Evolutionary conservation across 2,797 vertebrate species (phyloP), one percentile per base, ranked within the genome.

Genomic region (Tiaroga cobitis): DNA sequence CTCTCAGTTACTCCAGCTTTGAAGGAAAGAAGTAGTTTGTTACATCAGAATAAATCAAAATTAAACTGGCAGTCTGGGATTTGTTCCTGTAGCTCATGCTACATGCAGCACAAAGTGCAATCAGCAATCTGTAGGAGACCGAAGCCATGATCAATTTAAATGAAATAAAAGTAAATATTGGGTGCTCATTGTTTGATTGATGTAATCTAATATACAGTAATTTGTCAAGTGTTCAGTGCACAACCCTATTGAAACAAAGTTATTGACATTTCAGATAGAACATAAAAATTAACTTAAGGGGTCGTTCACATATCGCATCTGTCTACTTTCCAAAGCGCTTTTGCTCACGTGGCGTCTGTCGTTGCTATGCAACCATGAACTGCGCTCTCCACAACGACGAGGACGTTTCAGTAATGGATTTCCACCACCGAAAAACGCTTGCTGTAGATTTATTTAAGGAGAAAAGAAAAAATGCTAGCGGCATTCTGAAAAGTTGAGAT

Each of bases 21-120:
- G 13, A 59, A 67, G 24, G 8, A 37, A 24, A 34, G 18, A 72
- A 16, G 41, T 5, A 39, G 8, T 74, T 67, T 39, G 34, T 65
- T 83, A 43, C 10, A 46, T 77, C 49, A 43, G 24, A 69, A 82
- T 81, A 41, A 85, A 73, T 80, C 8, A 46, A 49, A 85, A 61
- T 37, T 41, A 75, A 82, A 49, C 32, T 75, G 41, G 19, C 56
- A 65, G n/a, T n/a, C 21, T 75, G 70, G 78, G 39, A 67, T 69
- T 34, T 72, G 11, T 63, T 59, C 67, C 5, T 21, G 56, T 41
- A 34, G 7, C n/a, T 6, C 19, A 83, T 72, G 26, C 29, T 82
- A 51, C 49, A 51, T 8, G 46, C 15, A 49, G 1, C 15, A 7
- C 49, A 18, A 51, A 51, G 18, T 32, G 41, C n/a, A 43, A 46